These are phyloP conservation scores for Petrocephalus zakoni DNA, from an alignment of 2,113 vertebrate genomes.

Conservation along the genomic window DNA sequence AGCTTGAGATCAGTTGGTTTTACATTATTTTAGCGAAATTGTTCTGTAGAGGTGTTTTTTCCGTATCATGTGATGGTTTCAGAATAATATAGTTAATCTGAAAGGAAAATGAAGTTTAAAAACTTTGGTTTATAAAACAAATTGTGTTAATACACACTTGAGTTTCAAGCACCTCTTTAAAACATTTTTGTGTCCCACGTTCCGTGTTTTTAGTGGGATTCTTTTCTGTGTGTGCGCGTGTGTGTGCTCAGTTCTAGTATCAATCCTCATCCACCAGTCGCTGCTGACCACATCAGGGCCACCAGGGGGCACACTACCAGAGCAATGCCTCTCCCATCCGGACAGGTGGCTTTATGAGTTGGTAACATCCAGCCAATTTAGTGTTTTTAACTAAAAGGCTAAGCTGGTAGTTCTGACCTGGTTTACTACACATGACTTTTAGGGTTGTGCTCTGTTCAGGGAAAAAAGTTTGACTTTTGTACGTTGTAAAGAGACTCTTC, in stretches of 20 bases:
- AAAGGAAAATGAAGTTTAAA: background rate
- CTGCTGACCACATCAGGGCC: background rate
- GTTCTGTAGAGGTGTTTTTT: background rate
- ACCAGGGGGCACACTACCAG: background rate
- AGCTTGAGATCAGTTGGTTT: background rate
- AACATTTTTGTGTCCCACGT: background rate
- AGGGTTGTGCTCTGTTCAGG: conserved; percentile 5
- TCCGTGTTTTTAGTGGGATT: background rate
- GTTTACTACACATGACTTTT: conserved; percentile 1
- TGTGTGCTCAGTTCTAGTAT: background rate
- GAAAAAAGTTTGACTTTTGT: conserved; percentile 12
- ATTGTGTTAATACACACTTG: background rate
- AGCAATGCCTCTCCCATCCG: background rate
- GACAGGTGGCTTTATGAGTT: background rate
- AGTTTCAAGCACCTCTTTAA: background rate
- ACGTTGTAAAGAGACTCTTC: conserved; percentile 14
- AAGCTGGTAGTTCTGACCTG: background rate
- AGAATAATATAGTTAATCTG: background rate
- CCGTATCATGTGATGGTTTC: background rate
- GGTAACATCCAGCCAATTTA: background rate
- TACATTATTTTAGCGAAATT: background rate
- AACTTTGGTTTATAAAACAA: conserved; percentile 26
- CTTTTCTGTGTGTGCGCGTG: background rate
- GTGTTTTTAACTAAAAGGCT: background rate
- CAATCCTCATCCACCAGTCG: background rate